Percentiles rank a stretch among this genome's conserved stretches.
Conservation (phyloP, 2,113 vertebrate genomes). For the Seriola rivoliana region DNA sequence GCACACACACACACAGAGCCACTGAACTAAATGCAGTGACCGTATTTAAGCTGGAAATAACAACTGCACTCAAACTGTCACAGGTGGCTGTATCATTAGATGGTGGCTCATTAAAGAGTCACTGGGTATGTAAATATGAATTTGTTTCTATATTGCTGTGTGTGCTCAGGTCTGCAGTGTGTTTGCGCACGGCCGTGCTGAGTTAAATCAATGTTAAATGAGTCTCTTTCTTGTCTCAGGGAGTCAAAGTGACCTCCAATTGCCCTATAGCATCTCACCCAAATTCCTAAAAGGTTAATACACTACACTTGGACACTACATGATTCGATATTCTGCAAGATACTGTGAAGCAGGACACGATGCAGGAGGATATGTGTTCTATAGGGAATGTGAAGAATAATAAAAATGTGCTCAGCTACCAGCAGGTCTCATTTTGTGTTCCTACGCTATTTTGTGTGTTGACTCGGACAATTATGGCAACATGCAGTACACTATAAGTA, state of each 20-base stretch:
- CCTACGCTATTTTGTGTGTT: no score
- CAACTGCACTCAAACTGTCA: conserved; percentile 48
- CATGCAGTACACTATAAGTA: no score
- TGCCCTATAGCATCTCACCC: background rate
- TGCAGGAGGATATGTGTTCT: background rate
- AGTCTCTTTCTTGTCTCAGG: background rate
- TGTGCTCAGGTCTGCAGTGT: background rate
- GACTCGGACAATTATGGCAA: no score
- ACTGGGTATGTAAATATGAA: conserved; percentile 9
- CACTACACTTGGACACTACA: background rate
- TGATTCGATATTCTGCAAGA: background rate
- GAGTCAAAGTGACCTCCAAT: background rate
- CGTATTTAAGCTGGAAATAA: conserved; percentile 57
- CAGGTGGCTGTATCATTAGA: conserved; percentile 50
- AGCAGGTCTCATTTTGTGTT: background rate
- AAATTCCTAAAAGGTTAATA: background rate
- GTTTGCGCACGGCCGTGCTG: background rate
- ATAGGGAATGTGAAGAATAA: conserved; percentile 16
- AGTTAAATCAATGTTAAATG: background rate
- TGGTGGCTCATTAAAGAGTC: conserved; percentile 45
- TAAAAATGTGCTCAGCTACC: background rate
- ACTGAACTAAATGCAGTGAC: conserved; percentile 14
- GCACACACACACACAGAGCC: background rate
- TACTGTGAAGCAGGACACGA: background rate
- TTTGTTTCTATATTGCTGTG: background rate